These are phyloP conservation scores for Melanotaenia boesemani DNA, from an alignment of 2,797 vertebrate species.

Conservation along the genomic window DNA sequence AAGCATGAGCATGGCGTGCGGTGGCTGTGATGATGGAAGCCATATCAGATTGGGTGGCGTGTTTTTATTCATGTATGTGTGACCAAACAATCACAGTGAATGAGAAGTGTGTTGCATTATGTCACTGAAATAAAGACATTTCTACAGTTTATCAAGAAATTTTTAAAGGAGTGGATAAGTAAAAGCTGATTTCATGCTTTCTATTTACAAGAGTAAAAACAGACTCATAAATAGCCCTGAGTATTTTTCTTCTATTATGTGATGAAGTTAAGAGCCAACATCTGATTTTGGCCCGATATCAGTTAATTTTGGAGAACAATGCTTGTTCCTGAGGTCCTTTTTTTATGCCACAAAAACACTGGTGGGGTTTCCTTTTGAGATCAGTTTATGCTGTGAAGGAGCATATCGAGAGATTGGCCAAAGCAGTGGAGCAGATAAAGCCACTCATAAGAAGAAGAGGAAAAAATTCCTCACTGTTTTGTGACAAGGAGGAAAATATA, in stretches of 20 bases:
- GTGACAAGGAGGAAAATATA: constrained; percentile 10
- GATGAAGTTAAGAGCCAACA: constrained; percentile 12
- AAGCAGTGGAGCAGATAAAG: constrained; percentile 33
- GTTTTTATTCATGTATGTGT: constrained; percentile 12
- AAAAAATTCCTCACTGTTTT: constrained; percentile 28
- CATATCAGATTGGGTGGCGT: constrained; percentile 25
- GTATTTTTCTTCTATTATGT: not conserved
- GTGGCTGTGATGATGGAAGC: constrained; percentile 51
- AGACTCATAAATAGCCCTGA: not conserved
- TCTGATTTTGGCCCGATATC: constrained; percentile 14
- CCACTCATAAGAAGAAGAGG: constrained; percentile 13
- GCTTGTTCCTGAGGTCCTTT: constrained; percentile 11
- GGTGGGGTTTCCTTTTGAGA: constrained; percentile 28
- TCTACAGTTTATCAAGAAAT: not conserved
- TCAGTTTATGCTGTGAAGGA: constrained; percentile 17
- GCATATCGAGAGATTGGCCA: constrained; percentile 24
- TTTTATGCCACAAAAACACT: constrained; percentile 17
- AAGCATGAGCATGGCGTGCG: constrained; percentile 39
- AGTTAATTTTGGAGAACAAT: constrained; percentile 17
- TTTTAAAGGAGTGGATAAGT: not conserved
- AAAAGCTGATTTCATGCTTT: not conserved
- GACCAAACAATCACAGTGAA: constrained; percentile 2
- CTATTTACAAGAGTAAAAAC: constrained; percentile 4
- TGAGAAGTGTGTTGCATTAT: not conserved
- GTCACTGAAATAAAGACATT: not conserved